Evolutionary conservation across 2,888 invertebrate species (phyloP), one percentile per base, ranked within the genome.

Genomic region (Cybosia mesomella): DNA sequence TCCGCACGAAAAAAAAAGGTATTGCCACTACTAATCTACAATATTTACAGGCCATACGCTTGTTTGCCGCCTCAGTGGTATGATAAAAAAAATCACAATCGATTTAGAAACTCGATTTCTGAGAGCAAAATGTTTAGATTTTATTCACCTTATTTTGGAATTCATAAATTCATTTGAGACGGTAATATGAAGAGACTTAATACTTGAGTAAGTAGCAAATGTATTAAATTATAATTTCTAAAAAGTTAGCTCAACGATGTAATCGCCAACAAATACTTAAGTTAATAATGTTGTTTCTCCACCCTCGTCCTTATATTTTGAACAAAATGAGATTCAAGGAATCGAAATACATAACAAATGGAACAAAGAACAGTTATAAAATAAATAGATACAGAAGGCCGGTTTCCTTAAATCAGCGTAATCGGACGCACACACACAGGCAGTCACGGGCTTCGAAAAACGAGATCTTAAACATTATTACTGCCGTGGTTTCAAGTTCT

Each of bases 151-250:
- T 49, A 49, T 49, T 28, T 49, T 49, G 49, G n/a, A 9, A 49
- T n/a, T n/a, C 49, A 15, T 49, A 49, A 49, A 49, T 49, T 49
- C 18, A n/a, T n/a, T 43, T 43, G 43, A 18, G 43, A 49, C 1
- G n/a, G n/a, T 49, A 49, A 49, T 49, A 49, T n/a, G n/a, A n/a
- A 49, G n/a, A n/a, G n/a, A 49, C n/a, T 49, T 49, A 4, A 18
- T 49, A n/a, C n/a, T 49, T 49, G 49, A n/a, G 49, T 49, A n/a
- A n/a, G 49, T 49, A 49, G 49, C 18, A 49, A 49, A 49, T 49
- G n/a, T 49, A 49, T 49, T 43, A 18, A 43, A 49, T 49, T 49
- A 49, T 49, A n/a, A 18, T 9, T 49, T 49, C 49, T 49, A 49
- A n/a, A 9, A 49, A 49, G n/a, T 49, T 49, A n/a, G 9, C 49